Conservation (phyloP, 2,113 vertebrate species). For the Lanius collurio region DNA sequence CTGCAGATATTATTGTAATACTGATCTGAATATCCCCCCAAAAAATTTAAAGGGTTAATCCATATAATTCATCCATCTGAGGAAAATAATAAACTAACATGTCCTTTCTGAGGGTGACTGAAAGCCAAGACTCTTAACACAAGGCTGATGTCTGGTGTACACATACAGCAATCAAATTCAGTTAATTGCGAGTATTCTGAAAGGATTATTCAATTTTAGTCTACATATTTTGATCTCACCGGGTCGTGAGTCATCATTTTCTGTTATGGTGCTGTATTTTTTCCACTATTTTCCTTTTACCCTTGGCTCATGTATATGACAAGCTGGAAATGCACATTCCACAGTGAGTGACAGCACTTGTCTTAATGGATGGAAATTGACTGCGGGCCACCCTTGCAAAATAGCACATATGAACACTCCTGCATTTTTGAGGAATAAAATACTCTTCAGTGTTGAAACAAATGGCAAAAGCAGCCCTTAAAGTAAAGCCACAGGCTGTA, state of each 20-base stretch:
- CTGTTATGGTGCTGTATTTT: neutral
- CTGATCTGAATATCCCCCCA: neutral
- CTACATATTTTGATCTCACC: neutral
- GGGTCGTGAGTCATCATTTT: neutral
- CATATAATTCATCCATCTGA: neutral
- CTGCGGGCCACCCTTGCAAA: neutral
- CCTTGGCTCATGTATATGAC: neutral
- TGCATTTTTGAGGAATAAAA: neutral
- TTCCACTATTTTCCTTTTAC: neutral
- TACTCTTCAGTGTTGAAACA: neutral
- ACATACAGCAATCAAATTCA: neutral
- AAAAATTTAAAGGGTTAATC: neutral
- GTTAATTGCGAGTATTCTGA: neutral
- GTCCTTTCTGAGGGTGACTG: neutral
- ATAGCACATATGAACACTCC: neutral
- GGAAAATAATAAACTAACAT: neutral
- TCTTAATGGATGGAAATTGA: neutral
- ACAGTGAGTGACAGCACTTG: neutral
- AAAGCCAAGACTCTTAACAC: neutral
- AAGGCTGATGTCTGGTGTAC: neutral
- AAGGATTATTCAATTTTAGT: neutral
- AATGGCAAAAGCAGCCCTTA: neutral
- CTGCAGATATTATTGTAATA: neutral
- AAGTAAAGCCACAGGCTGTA: neutral
- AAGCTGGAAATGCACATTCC: neutral